Evolutionary conservation across 30 jellyfish, hydroid and myxozoan genomes (phyloP), one percentile per base, ranked within the genome.

Genomic region (Cassiopea xamachana): DNA sequence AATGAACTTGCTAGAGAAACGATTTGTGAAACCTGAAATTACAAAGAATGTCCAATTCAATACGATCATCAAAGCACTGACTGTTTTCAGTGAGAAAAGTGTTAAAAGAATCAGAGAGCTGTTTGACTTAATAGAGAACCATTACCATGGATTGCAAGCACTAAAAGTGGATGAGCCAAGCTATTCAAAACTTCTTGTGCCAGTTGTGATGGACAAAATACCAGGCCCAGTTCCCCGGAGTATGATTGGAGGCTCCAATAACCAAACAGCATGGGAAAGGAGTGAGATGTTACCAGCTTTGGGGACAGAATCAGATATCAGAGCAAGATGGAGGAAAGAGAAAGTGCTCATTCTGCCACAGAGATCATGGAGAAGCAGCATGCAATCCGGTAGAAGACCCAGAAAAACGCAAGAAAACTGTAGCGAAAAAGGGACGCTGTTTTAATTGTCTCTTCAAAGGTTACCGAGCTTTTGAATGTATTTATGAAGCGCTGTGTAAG

Each of bases 381-480:
- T 84, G 85, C 61, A 71, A 46, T 1, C 39, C 15, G 48, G 92
- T 84, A 43, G 58, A n/a, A 17, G 61, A 46, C 12, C 72, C 39
- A 60, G 85, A 70, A 27, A 85, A 70, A 74, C 85, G 92, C 48
- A 84, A 84, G 92, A 84, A 84, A 13, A 1, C 69, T 69, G 39
- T 84, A 44, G 72, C 73, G 68, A 84, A 84, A 73, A 72, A 67
- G 92, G 64, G 64, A 85, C 81, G 79, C 48, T 71, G 87, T 85
- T 71, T 71, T n/a, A 17, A 1, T 72, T 72, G 87, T 7, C 69
- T 85, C 27, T 48, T 46, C n/a, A 85, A 85, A 73, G 93, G 93
- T 7, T 87, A 85, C 69, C 59, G 93, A 74, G 93, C 93, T 79
- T 85, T 73, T 85, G 71, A 85, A 13, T 85, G 87, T 58, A 59